Conservation (phyloP, 1,140 invertebrate genomes). For the Atta texana region DNA sequence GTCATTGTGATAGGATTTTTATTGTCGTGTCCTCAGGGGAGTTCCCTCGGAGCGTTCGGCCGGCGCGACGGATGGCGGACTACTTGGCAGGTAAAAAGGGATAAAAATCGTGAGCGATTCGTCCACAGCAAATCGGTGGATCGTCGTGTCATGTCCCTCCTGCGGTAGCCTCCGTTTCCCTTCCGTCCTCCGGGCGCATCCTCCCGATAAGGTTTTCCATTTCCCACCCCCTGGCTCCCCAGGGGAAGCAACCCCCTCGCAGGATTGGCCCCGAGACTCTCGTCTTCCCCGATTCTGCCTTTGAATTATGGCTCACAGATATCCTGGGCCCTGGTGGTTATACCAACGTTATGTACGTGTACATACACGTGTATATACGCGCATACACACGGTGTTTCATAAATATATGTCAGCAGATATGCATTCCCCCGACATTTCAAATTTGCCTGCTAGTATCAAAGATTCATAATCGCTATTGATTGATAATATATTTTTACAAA, state of each 20-base stretch:
- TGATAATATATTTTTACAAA: neutral
- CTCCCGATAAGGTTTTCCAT: slow-evolving; percentile 77
- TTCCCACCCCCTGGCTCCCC: slow-evolving; percentile 56
- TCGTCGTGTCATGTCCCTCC: slow-evolving; percentile 60
- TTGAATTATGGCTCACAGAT: slow-evolving; percentile 75
- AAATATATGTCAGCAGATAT: slow-evolving; percentile 38
- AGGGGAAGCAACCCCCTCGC: slow-evolving; percentile 50
- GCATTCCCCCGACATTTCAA: slow-evolving; percentile 1
- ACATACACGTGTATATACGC: slow-evolving; percentile 27
- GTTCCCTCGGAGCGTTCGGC: slow-evolving; percentile 44
- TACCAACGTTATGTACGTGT: slow-evolving; percentile 51
- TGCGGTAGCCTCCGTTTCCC: slow-evolving; percentile 47
- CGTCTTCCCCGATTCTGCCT: slow-evolving; percentile 65
- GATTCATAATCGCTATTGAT: slow-evolving; percentile 17
- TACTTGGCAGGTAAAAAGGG: slow-evolving; percentile 64
- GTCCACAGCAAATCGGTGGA: slow-evolving; percentile 73
- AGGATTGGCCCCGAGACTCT: slow-evolving; percentile 66
- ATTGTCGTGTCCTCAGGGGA: slow-evolving; percentile 47
- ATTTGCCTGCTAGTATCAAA: neutral
- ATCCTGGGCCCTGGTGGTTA: slow-evolving; percentile 66
- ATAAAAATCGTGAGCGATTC: slow-evolving; percentile 72
- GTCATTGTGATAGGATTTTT: slow-evolving; percentile 29
- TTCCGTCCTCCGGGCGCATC: slow-evolving; percentile 61
- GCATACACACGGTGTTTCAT: slow-evolving; percentile 52
- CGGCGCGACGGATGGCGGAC: slow-evolving; percentile 53